Evolutionary conservation across 2,888 invertebrate species (phyloP), one percentile per base, ranked within the genome.

Genomic region (Netelia inedita): DNA sequence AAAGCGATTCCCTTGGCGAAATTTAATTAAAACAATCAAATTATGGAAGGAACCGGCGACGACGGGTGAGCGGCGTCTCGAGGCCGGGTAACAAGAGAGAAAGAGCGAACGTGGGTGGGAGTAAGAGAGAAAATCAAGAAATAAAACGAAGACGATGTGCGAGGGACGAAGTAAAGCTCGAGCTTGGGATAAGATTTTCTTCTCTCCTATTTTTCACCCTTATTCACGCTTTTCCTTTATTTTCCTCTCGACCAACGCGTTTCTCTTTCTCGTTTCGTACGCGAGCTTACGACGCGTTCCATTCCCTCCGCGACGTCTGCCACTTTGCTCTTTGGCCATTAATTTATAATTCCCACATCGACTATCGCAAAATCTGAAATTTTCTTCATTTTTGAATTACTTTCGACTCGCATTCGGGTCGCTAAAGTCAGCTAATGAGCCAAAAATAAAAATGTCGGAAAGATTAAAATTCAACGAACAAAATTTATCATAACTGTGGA

Each of bases 1-100:
- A 92, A 93, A 93, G 91, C 91, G 93, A 93, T 93, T 93, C 92
- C 88, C 91, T 89, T 91, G 85, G 88, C 90, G 90, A 94, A 93
- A 94, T 93, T 94, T 94, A 94, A 94, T 94, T 93, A 94, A 94
- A 94, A 94, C 93, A 94, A 93, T 94, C 93, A 94, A 94, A 93
- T 94, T 94, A 94, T 93, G 92, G 92, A 90, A 92, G 92, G 91
- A 93, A 90, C 90, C 76, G 85, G 72, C 90, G 89, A 86, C 88
- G 89, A 90, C 90, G 92, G 90, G 90, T 91, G 90, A 91, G 90
- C 90, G 21, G 53, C 90, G 89, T 89, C 88, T 66, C 43, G 21
- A 23, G 46, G n/a, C 16, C 55, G 57, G 72, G 79, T 65, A 79
- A 79, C 74, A 71, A 69, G 87, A 83, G 85, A 72, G 83, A 66